Base-by-base conservation (phyloP, 2,113 vertebrate genomes). In the Nerophis lumbriciformis region DNA sequence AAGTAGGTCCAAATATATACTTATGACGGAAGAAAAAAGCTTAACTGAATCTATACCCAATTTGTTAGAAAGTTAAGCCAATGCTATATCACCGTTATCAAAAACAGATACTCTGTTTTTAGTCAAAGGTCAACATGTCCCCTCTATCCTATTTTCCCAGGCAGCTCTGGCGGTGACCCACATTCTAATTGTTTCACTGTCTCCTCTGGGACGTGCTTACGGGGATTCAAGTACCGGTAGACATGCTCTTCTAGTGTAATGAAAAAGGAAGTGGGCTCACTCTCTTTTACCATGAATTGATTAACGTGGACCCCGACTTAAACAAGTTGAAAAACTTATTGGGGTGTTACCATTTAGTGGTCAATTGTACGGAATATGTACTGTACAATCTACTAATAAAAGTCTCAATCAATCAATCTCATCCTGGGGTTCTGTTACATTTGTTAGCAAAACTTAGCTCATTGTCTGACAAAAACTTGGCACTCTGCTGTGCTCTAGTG, bases 111-210 rank as follows among this genome's bases (percentile, higher is more conserved):
- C 13, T 16, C 37, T 5, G 39, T 21, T 12, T 44, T 9, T 21
- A 5, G 5, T 39, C 42, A 55, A 60, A 78, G 69, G 76, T 77
- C 59, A 79, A 82, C 75, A 80, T 66, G 69, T 88, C 83, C 72
- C 86, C 84, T 78, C 62, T 71, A 82, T 88, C 78, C 54, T 55
- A 64, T 66, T 83, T 76, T 77, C 73, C 74, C 76, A 69, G 66
- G 61, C 59, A 69, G 63, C 61, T 42, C 71, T 38, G 42, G 12
- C 42, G 5, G 45, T 86, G 85, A 85, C 85, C 86, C 72, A 89
- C 65, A 87, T 90, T 85, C 73, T 85, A 85, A 88, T 80, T 86
- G 80, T 70, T 80, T 53, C 59, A 19, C 11, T 14, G 14, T 64
- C 54, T 77, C 82, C 69, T 78, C 53, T 65, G 79, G 74, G 80